Base-by-base conservation (phyloP, 1,140 invertebrate genomes). In the Parapsyche elsis region DNA sequence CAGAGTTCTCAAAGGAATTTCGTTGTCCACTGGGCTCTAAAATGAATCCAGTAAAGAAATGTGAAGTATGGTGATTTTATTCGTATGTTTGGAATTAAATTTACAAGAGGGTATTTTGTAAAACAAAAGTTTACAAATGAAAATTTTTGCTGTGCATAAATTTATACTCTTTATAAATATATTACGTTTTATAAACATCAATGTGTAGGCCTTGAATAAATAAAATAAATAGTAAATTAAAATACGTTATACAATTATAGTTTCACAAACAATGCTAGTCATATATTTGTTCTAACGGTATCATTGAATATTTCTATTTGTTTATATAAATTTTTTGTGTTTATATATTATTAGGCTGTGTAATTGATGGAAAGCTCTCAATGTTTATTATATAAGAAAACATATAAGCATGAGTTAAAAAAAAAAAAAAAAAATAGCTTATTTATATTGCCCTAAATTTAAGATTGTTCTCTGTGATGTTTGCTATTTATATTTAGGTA, bases 11-110 rank as follows among this genome's bases (percentile, higher is more conserved):
- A 0, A 87, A 92, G 61, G 94, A 95, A 76, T 99, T 97, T 86
- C 91, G 94, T n/a, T 99, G 98, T 86, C 90, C 92, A 5, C 80
- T 88, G 4, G 93, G 92, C 5, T 92, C 94, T 0, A 92, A 91
- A 79, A 98, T 99, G 96, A 98, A 99, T 88, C 97, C 97, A 12
- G 87, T 87, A 45, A 90, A 95, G 5, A 98, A 98, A 87, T 99
- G 97, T 86, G 94, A 94, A 85, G 94, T 99, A 67, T 99, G 97
- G 97, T 99, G 94, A 91, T 75, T 46, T 1, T 9, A 1, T 73
- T 16, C 44, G 5, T 21, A 9, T 73, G 9, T 73, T 49, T 49
- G 16, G 23, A 30, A 57, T n/a, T 14, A 57, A 26, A 26, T 61
- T 67, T 67, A 26, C 64, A 67, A 67, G 21, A 19, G 59, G 21